Evolutionary conservation across 2,888 invertebrate genomes (phyloP), one percentile per base, ranked within the genome.

Genomic region (Aleiodes alternator): DNA sequence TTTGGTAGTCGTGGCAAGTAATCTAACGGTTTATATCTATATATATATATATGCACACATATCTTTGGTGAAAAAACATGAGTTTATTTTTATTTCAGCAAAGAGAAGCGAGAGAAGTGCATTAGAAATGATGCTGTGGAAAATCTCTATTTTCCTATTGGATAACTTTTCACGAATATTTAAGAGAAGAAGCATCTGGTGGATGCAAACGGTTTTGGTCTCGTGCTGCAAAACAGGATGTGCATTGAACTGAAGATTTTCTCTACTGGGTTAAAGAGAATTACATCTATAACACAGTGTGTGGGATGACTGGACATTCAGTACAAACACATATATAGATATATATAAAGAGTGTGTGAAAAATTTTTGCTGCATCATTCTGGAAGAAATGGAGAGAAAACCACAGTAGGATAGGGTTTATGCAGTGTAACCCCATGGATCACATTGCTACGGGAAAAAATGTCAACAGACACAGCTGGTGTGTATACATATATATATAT

Each of bases 31-130:
- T 34, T 64, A 11, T 38, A 38, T 38, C 34, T 11, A 29, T 9
- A 6, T 61, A 38, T 38, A 5, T 38, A 16, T 43, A 9, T 43
- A 38, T 34, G 16, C 61, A 3, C 14, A 38, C 43, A 38, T 61
- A 43, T 38, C 14, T 61, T n/a, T n/a, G n/a, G 4, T 4, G 3
- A 6, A 14, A 5, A 57, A 57, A 23, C 34, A 34, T 38, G 64
- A 34, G 4, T 16, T 48, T 43, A 8, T 23, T 16, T 48, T 4
- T 3, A 43, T 76, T 76, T 81, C 78, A 76, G 69, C 70, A 74
- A 73, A 74, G 78, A 69, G 71, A 76, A 79, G 81, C 83, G 82
- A 82, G 82, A 83, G 82, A 83, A 82, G 80, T 78, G 82, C 84
- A 83, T 84, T 84, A 83, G 80, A 48, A 43, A 43, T 59, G 59